Evolutionary conservation across 2,888 invertebrate genomes (phyloP), one percentile per base, ranked within the genome.

Genomic region (Drosophila multiciliata): DNA sequence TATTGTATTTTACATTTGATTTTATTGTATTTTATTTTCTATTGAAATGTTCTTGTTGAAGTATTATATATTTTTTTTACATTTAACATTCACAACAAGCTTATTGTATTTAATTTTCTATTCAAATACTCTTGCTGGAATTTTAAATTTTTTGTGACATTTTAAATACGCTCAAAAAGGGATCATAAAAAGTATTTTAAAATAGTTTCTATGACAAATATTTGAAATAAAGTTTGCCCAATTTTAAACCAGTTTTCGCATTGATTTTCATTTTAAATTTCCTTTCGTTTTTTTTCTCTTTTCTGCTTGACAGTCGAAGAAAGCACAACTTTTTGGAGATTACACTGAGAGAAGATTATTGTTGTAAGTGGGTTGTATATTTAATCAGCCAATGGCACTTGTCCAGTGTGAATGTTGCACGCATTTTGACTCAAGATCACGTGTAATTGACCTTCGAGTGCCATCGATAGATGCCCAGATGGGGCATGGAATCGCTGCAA

Each of bases 391-490:
- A 29, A 5, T 26, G 12, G 42, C 49, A 50, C 53, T 61, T 57
- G 76, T 50, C 60, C 62, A 29, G 45, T 48, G 55, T 53, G 23
- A 58, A 59, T 55, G 67, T 80, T 70, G 61, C 58, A 77, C 80
- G 87, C 75, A 74, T 66, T 80, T 87, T 73, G 73, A 62, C 75
- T 68, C 48, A 68, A 77, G 82, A 67, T 78, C 62, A 74, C 73
- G 75, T 81, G 80, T 82, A 87, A 88, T 85, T 88, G 85, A 87
- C 88, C 88, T 87, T 79, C 79, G 60, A 75, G 73, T 40, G 58
- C 48, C 53, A 71, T 54, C 50, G 69, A 80, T 57, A 65, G 62
- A 42, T 54, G 59, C 42, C 59, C 20, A 33, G 52, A n/a, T 59
- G 54, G 35, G 29, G 33, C 20, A 32, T 15, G 40, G 20, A 29